Base-by-base conservation (phyloP, 2,888 invertebrate species). In the Ethmia dodecea region DNA sequence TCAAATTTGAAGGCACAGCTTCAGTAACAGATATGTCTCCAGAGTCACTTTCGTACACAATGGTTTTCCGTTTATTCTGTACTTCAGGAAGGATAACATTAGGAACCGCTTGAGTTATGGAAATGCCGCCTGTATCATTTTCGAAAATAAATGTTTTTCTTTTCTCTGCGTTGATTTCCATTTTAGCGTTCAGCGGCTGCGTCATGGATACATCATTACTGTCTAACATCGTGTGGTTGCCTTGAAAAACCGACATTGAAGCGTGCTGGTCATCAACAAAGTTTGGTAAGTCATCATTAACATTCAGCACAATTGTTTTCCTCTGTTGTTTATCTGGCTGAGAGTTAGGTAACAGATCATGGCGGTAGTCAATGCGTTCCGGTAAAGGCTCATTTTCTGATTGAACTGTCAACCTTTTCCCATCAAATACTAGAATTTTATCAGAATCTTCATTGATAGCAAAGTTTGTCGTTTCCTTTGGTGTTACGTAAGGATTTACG, bases 381-480 rank as follows among this genome's bases (percentile, higher is more conserved):
- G 31, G n/a, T 6, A 6, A 10, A 5, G 52, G 43, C 8, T 47
- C 39, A n/a, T n/a, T n/a, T 22, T 68, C 59, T 0, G 65, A 56
- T 45, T 81, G 69, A 16, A 78, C 31, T 9, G 64, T 71, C 15
- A 81, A 47, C 37, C 64, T 60, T 45, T 77, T 80, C 0, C 84
- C 84, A 45, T 81, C 81, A 45, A 80, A 83, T 0, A 81, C 73
- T 29, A 83, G 48, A 1, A 83, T 68, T 55, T 78, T 59, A 39
- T 77, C 64, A 0, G 57, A 44, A 6, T 61, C 62, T 31, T 75
- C 66, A 31, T 70, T 75, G 1, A 70, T 35, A 10, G 70, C 71
- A 38, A 79, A 80, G 35, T 76, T 75, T 0, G 52, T 49, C 0
- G 65, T 43, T 43, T 78, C 75, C 5, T 47, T 45, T 0, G 75